Evolutionary conservation across 1,140 invertebrate species (phyloP).

Genomic region (Bactericera cockerelli): DNA sequence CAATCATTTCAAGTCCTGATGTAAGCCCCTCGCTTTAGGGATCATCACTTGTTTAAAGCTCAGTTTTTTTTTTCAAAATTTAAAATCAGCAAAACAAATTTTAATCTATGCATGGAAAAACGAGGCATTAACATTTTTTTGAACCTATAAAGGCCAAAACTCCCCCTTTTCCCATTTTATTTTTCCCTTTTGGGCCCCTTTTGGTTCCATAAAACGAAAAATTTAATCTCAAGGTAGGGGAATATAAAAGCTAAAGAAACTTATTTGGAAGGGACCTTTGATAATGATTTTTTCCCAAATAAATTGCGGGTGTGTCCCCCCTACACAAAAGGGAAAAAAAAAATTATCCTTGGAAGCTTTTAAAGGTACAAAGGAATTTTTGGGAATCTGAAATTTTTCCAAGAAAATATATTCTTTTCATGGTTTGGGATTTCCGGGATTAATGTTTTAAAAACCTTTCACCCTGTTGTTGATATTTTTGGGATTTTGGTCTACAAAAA

Average conservation of each 20-base stretch:
- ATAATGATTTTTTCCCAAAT: conserved; percentile 50
- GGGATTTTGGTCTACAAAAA: conserved; percentile 67
- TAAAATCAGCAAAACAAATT: conserved; percentile 53
- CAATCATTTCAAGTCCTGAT: conserved; percentile 62
- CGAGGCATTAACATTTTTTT: conserved; percentile 73
- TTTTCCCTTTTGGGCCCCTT: conserved; percentile 77
- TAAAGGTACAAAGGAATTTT: conserved; percentile 74
- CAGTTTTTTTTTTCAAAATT: conserved; percentile 67
- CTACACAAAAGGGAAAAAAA: conserved; percentile 84
- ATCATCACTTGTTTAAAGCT: conserved; percentile 69
- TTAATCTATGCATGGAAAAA: conserved; percentile 79
- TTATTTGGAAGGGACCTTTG: conserved; percentile 52
- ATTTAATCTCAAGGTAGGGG: conserved; percentile 68
- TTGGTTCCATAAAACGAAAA: conserved; percentile 70
- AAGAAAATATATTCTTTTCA: conserved; percentile 66
- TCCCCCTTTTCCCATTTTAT: conserved; percentile 48
- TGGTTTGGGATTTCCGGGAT: conserved; percentile 57
- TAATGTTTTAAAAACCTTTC: conserved; percentile 60
- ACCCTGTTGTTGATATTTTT: conserved; percentile 78
- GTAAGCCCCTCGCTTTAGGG: conserved; percentile 64
- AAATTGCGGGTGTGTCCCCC: conserved; percentile 74
- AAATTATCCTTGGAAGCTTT: conserved; percentile 81
- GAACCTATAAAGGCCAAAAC: conserved; percentile 60
- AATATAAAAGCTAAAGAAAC: conserved; percentile 58
- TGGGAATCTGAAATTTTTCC: conserved; percentile 72